Conservation (phyloP, 2,888 invertebrate genomes). For the Horisme vitalbata region DNA sequence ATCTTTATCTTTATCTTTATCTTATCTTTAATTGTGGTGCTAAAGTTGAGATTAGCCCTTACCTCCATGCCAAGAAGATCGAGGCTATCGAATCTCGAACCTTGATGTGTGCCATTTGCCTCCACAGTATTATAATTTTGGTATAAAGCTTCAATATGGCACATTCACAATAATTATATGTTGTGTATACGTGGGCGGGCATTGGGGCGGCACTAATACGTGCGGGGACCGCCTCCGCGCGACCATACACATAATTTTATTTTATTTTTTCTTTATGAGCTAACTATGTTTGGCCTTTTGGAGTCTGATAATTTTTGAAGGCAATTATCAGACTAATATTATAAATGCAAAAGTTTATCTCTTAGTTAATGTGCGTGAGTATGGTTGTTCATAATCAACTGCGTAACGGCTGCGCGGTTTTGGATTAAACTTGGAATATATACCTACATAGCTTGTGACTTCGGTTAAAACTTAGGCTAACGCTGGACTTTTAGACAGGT, state of each 20-base stretch:
- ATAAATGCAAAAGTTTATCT: too few relatives aligned
- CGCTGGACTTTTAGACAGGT: too few relatives aligned
- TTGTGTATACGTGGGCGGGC: conserved; percentile 60
- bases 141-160: conserved; percentile 15
- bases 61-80: too few relatives aligned
- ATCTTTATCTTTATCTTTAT: too few relatives aligned
- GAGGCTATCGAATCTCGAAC: neutral
- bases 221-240: conserved; percentile 52
- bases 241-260: conserved; percentile 37
- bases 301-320: conserved; percentile 25
- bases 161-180: conserved; percentile 53
- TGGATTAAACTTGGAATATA: too few relatives aligned
- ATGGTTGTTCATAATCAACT: too few relatives aligned
- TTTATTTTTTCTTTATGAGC: conserved; percentile 31
- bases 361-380: too few relatives aligned
- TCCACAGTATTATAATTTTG: conserved; percentile 8
- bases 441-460: too few relatives aligned
- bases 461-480: too few relatives aligned
- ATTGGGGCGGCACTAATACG: conserved; percentile 69
- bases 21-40: too few relatives aligned
- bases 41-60: too few relatives aligned
- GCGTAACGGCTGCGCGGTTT: too few relatives aligned
- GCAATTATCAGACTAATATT: neutral
- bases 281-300: conserved; percentile 30
- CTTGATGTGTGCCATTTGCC: conserved; percentile 1